Conservation (phyloP, 2,113 vertebrate genomes). For the Spilogale gracilis region DNA sequence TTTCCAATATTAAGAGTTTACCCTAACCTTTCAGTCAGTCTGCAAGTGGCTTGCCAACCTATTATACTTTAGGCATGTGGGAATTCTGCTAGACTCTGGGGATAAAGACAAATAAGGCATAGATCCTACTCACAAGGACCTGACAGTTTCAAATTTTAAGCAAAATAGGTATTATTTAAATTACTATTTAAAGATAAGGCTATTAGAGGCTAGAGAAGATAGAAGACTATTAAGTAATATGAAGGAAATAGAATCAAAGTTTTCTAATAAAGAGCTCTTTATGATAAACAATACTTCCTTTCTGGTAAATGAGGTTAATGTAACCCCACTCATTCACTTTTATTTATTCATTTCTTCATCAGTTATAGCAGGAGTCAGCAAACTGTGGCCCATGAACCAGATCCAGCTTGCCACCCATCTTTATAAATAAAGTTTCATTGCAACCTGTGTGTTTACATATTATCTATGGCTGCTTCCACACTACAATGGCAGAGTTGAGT, state of each 20-base stretch:
- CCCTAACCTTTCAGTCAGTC: background rate
- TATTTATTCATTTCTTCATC: background rate
- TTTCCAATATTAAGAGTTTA: background rate
- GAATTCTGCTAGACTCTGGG: background rate
- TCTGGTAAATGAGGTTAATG: background rate
- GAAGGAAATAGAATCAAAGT: background rate
- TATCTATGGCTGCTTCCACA: background rate
- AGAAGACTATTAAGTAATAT: background rate
- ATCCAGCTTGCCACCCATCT: background rate
- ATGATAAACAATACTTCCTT: background rate
- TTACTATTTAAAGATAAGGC: background rate
- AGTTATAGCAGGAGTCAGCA: background rate
- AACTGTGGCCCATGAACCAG: background rate
- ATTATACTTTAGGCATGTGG: background rate
- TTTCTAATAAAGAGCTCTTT: background rate
- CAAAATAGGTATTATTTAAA: background rate
- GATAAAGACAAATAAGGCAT: background rate
- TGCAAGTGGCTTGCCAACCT: background rate
- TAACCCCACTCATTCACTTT: background rate
- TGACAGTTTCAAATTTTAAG: conserved; percentile 28
- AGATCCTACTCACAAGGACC: background rate
- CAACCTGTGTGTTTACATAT: background rate
- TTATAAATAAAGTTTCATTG: background rate
- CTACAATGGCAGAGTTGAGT: background rate
- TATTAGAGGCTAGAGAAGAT: background rate